Conservation (phyloP, 2,888 invertebrate genomes). For the Dorcus hopei region DNA sequence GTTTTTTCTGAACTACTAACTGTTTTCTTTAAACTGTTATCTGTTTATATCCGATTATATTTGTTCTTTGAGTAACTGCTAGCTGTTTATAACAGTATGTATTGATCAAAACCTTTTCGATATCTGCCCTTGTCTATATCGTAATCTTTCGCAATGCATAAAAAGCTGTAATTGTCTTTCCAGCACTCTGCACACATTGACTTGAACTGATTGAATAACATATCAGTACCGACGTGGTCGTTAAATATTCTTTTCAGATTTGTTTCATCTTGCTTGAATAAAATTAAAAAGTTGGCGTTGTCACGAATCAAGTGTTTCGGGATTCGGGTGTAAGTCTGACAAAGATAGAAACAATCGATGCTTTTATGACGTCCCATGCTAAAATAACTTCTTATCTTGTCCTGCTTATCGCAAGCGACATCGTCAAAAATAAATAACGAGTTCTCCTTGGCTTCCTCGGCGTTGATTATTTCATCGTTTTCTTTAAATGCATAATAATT, state of each 20-base stretch:
- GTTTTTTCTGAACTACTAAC: no score
- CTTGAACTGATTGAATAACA: no score
- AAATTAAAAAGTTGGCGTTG: slow-evolving; percentile 39
- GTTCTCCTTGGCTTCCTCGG: slow-evolving; percentile 29
- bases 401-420: slow-evolving; percentile 37
- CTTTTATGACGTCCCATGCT: slow-evolving; percentile 35
- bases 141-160: slow-evolving; percentile 19
- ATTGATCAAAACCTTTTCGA: no score
- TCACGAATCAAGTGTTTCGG: slow-evolving; percentile 42
- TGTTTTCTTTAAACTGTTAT: no score
- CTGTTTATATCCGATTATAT: no score
- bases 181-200: no score
- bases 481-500: slow-evolving; percentile 27
- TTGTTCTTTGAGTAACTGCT: no score
- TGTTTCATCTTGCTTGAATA: slow-evolving; percentile 34
- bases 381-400: no score
- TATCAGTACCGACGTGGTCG: no score
- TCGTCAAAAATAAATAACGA: slow-evolving; percentile 45
- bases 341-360: slow-evolving; percentile 24
- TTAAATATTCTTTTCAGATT: slow-evolving; percentile 23
- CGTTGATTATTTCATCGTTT: slow-evolving; percentile 27
- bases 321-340: slow-evolving; percentile 25
- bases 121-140: no score
- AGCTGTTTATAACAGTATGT: no score
- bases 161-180: no score